phyloP scores from a whole-genome alignment of 2,888 invertebrate species.

The Ferdinandea cuprea region DNA sequence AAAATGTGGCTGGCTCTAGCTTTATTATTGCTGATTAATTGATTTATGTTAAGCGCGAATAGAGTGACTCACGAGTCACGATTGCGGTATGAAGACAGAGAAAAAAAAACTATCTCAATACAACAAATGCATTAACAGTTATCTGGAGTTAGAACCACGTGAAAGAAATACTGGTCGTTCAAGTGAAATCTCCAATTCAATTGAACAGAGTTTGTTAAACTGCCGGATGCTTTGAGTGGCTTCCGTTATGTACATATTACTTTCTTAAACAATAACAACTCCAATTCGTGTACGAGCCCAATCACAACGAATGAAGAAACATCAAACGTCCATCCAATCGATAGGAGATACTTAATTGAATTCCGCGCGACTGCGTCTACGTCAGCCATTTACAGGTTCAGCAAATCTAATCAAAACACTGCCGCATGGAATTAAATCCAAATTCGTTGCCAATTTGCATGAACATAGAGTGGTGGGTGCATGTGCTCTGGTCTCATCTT shows the following conservation, averaged over 20 bases:
- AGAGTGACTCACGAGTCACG: slow-evolving; percentile 66
- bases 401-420: slow-evolving; percentile 18
- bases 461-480: slow-evolving; percentile 28
- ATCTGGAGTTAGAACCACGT: not conserved
- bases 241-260: slow-evolving; percentile 7
- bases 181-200: slow-evolving; percentile 38
- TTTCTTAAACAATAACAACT: slow-evolving; percentile 8
- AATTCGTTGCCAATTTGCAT: slow-evolving; percentile 38
- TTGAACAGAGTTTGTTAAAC: not conserved
- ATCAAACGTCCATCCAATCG: slow-evolving; percentile 1
- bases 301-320: slow-evolving; percentile 3
- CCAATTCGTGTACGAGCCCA: not conserved
- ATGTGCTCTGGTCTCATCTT: slow-evolving; percentile 39
- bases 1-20: slow-evolving; percentile 12
- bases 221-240: slow-evolving; percentile 14
- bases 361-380: slow-evolving; percentile 33
- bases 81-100: not conserved
- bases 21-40: slow-evolving; percentile 66
- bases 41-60: slow-evolving; percentile 54
- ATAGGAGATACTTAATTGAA: slow-evolving; percentile 10
- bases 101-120: not conserved
- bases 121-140: not conserved
- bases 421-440: slow-evolving; percentile 22
- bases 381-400: slow-evolving; percentile 53
- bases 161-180: not conserved